Evolutionary conservation across 1,140 invertebrate species (phyloP).

Genomic region (Drosophila sproati): DNA sequence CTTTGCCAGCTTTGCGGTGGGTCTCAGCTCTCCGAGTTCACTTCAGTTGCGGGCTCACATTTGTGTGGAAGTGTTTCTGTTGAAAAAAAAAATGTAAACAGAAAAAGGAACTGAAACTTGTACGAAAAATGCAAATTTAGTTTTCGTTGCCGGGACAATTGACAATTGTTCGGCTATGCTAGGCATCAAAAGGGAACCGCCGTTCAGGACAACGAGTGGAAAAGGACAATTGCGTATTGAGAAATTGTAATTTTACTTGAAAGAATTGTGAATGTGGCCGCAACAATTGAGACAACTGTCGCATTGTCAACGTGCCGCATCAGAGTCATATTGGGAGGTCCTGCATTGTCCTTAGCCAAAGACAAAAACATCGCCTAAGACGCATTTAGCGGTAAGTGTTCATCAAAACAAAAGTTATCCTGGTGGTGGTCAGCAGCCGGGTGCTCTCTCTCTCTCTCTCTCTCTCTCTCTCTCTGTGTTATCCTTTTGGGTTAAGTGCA

Average conservation of each 20-base stretch:
- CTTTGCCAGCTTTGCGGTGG: conserved; percentile 68
- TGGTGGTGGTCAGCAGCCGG: conserved; percentile 12
- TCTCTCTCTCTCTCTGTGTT: background rate
- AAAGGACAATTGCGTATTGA: conserved; percentile 82
- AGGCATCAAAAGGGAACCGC: conserved; percentile 67
- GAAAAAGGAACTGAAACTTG: conserved; percentile 65
- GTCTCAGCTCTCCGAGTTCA: conserved; percentile 34
- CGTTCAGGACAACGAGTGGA: conserved; percentile 28
- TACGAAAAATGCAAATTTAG: conserved; percentile 57
- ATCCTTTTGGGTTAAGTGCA: conserved; percentile 51
- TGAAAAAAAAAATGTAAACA: conserved; percentile 42
- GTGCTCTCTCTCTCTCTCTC: background rate
- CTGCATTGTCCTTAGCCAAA: conserved; percentile 47
- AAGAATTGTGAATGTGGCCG: conserved; percentile 55
- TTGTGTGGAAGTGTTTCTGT: conserved; percentile 45
- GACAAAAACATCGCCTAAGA: conserved; percentile 38
- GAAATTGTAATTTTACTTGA: conserved; percentile 74
- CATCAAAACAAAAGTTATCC: conserved; percentile 56
- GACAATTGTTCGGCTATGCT: conserved; percentile 61
- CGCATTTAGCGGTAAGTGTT: conserved; percentile 71
- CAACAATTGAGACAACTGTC: conserved; percentile 64
- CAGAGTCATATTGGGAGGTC: conserved; percentile 79
- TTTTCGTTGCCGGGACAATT: conserved; percentile 55
- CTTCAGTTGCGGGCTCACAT: conserved; percentile 19
- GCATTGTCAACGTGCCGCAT: conserved; percentile 55